Base-by-base conservation (phyloP, 2,113 vertebrate species). In the Grammomys dolichurus region DNA sequence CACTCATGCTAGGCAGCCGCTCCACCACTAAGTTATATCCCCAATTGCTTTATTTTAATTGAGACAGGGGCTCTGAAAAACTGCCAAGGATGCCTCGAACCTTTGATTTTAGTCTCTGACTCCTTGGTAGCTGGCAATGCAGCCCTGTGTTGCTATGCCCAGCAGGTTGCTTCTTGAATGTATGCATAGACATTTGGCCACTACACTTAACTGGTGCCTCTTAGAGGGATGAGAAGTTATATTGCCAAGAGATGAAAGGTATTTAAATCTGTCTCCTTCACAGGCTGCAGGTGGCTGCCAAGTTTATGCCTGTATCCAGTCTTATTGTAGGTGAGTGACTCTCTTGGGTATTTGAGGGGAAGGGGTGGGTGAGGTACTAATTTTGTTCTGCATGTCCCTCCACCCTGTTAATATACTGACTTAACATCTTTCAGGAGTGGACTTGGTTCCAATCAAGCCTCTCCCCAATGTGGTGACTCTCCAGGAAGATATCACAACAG, bases 301-400 rank as follows among this genome's bases (percentile, higher is more conserved):
- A 99, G 78, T 99, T 99, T 97, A 99, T 99, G 99, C 99, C 99
- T 0, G 98, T 99, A 65, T 99, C 99, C 93, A 99, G 99, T 97
- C 99, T 99, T 73, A 99, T 99, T 48, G 99, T 99, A 63, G 99
- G 99, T 99, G 97, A 99, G 99, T 98, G 93, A 3, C 9, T 77
- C 36, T 67, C 22, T 4, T 73, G 36, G 1, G 0, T 16, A 1
- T 40, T 48, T 6, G 19, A 5, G 1, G 4, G 0, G 0, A 0
- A 0, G 20, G 5, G 43, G 40, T 31, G 19, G 28, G 26, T 69
- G 0, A 65, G 26, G 0, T 70, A 3, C 3, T 51, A 36, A 36
- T 8, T 63, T 33, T 69, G 76, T 86, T 5, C 22, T 82, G 0
- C 10, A 12, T 91, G 94, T 65, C 10, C 4, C 28, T 85, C 28